phyloP scores from a whole-genome alignment of 2,888 invertebrate genomes.

The Zelleria hepariella region DNA sequence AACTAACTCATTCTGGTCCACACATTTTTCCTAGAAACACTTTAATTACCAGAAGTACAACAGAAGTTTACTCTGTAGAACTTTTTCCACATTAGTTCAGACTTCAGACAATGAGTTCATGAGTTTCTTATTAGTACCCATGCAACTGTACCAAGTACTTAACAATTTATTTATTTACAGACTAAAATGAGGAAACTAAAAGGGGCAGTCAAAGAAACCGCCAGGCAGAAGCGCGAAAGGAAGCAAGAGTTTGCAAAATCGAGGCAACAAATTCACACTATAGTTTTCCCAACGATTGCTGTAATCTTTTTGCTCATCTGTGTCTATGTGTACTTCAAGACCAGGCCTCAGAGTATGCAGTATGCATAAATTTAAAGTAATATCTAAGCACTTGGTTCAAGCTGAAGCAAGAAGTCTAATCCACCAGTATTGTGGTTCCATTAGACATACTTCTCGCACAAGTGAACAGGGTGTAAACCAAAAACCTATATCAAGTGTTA shows the following conservation, averaged over 20 bases:
- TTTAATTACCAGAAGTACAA: too few species aligned
- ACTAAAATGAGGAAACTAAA: slow-evolving; percentile 82
- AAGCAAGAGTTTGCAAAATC: slow-evolving; percentile 87
- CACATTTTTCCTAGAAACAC: too few species aligned
- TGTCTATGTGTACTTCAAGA: slow-evolving; percentile 84
- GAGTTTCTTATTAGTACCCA: too few species aligned
- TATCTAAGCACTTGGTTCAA: not conserved
- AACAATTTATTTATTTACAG: slow-evolving; percentile 25
- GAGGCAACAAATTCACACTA: slow-evolving; percentile 82
- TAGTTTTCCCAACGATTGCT: slow-evolving; percentile 81
- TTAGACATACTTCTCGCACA: too few species aligned
- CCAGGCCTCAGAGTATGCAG: slow-evolving; percentile 73
- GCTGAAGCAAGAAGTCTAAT: too few species aligned
- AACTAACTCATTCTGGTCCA: too few species aligned
- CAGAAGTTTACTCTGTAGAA: too few species aligned
- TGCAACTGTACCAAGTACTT: too few species aligned
- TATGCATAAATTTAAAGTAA: slow-evolving; percentile 33
- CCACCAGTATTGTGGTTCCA: too few species aligned
- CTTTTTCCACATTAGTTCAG: too few species aligned
- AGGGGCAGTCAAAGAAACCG: slow-evolving; percentile 86
- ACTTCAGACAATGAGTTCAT: too few species aligned
- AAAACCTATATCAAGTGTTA: not conserved
- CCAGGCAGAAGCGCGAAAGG: slow-evolving; percentile 86
- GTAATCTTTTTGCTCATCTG: slow-evolving; percentile 80
- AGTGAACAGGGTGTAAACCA: not conserved